Evolutionary conservation across 1,140 invertebrate genomes (phyloP).

Genomic region (Helicoverpa armigera): DNA sequence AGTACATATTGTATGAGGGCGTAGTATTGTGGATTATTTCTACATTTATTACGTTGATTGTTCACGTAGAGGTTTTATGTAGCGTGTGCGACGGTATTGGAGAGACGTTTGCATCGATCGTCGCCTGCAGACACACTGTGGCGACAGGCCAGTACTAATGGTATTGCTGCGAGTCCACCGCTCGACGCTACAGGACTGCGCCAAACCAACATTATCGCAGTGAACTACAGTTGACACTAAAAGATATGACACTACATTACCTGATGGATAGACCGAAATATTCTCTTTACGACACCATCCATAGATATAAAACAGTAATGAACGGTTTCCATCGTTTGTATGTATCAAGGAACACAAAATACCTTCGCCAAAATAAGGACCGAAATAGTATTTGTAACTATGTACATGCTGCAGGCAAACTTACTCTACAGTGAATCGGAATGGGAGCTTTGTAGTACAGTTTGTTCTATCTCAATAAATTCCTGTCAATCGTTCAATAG

Average conservation of each 20-base stretch:
- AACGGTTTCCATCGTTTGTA: no score
- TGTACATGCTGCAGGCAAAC: no score
- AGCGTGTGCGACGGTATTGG: neutral
- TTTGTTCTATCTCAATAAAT: neutral
- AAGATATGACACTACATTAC: no score
- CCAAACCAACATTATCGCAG: neutral
- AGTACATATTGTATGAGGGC: no score
- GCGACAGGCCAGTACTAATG: constrained; percentile 8
- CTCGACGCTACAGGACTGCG: neutral
- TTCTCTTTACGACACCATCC: no score
- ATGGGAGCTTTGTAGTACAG: neutral
- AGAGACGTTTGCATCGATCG: neutral
- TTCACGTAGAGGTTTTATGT: neutral
- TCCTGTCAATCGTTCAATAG: constrained; percentile 5
- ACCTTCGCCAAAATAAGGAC: no score
- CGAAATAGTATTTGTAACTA: no score
- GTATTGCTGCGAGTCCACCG: neutral
- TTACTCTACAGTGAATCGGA: no score
- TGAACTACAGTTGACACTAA: neutral
- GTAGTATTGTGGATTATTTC: neutral
- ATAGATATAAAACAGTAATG: no score
- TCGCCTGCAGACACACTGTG: neutral
- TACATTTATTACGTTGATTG: neutral
- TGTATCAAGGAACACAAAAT: no score
- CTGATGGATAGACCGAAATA: no score